Evolutionary conservation across 2,888 invertebrate genomes (phyloP), one percentile per base, ranked within the genome.

Genomic region (Phalera bucephala): DNA sequence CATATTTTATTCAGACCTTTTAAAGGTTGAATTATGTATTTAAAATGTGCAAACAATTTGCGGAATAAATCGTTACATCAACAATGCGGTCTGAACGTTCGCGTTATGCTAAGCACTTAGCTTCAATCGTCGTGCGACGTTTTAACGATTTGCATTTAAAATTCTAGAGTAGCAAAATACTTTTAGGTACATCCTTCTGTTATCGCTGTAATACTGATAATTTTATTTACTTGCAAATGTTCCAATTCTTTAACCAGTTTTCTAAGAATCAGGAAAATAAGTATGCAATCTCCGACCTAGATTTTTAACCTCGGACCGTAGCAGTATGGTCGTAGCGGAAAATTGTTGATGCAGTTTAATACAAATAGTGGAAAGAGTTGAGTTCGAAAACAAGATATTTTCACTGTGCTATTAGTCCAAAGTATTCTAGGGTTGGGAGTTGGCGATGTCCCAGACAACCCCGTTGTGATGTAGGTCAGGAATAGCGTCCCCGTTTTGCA

Each of bases 381-480:
- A 29, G 31, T 40, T 42, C 26, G 36, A 49, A 52, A 54, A 45
- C 41, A 36, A 57, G 38, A 53, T 47, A 51, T 45, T 52, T 52
- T 51, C 54, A 55, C 47, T 54, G 41, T 36, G 32, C 43, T 43
- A 52, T 51, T 61, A 53, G 52, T 64, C 44, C 40, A 44, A 55
- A 55, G 51, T 54, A 50, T 62, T 52, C 45, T 45, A 59, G 62
- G 62, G 51, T 52, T 66, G 57, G 38, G 46, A 75, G 66, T 82
- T 86, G 84, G 85, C 83, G 66, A 63, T 64, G 71, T 69, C 77
- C 82, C 85, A 81, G 81, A 67, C 71, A 64, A 63, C 68, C 71
- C 64, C 59, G 65, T 63, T 64, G 69, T 70, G 71, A 86, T 82
- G 67, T 86, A 85, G 87, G 86, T 87, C 87, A 86, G 80, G 76